These are phyloP conservation scores for Isaurus tuberculatus DNA, from an alignment of 92 coral and sea anemone species.

Conservation along the genomic window DNA sequence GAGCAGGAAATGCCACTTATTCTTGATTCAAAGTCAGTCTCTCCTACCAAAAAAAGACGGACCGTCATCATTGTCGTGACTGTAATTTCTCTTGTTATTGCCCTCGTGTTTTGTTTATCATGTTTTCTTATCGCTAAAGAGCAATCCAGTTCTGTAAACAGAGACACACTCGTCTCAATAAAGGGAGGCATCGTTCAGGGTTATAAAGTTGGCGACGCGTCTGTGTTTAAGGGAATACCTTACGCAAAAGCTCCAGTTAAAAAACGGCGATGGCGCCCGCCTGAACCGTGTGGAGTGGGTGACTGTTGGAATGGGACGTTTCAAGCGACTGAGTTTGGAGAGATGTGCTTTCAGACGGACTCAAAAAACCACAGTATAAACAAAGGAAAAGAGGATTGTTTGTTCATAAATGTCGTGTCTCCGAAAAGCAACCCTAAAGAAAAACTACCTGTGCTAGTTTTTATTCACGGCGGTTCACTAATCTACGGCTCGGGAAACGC, in stretches of 20 bases:
- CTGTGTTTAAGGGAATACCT: conserved; percentile 78
- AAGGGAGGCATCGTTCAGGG: conserved; percentile 66
- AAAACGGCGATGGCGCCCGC: conserved; percentile 63
- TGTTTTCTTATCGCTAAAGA: not conserved
- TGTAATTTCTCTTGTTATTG: not conserved
- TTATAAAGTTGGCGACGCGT: conserved; percentile 36
- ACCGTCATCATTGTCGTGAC: not conserved
- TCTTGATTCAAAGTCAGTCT: not conserved
- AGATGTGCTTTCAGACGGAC: conserved; percentile 68
- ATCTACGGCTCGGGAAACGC: conserved; percentile 66
- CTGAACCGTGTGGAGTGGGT: conserved; percentile 57
- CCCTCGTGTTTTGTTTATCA: not conserved
- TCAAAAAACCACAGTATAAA: conserved; percentile 21
- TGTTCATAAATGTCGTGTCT: conserved; percentile 75
- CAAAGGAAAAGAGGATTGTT: conserved; percentile 72
- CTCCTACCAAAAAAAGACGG: not conserved
- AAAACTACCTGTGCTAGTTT: conserved; percentile 68
- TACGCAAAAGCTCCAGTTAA: conserved; percentile 60
- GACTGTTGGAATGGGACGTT: conserved; percentile 77
- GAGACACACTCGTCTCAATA: conserved; percentile 26
- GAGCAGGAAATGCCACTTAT: not conserved
- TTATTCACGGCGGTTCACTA: conserved; percentile 71
- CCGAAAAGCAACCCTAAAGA: conserved; percentile 43
- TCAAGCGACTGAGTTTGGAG: conserved; percentile 64
- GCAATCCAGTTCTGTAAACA: not conserved